A percentile compares a stretch with the other conserved stretches of the same genome.
phyloP scores from a whole-genome alignment of 92 coral and sea anemone species.

The Zoanthus gigantus region DNA sequence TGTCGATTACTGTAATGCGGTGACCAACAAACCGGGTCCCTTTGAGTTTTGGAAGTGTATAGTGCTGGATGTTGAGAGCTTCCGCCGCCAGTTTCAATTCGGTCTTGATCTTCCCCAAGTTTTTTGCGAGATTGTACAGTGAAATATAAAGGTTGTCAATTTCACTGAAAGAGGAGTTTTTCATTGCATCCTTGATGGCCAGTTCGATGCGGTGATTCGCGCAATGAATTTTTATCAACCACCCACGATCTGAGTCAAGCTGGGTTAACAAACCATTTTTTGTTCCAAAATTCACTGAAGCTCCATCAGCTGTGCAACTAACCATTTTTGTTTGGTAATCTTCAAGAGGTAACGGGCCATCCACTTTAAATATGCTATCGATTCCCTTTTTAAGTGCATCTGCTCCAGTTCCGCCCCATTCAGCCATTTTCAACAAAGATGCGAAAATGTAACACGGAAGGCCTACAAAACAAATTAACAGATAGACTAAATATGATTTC shows the following conservation, averaged over 20 bases:
- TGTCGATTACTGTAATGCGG: constrained; percentile 2
- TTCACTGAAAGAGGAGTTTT: background rate
- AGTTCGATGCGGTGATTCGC: constrained; percentile 2
- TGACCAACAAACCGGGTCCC: constrained; percentile 27
- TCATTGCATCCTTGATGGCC: background rate
- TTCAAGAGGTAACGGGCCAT: background rate
- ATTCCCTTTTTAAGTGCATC: background rate
- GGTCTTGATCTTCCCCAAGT: constrained; percentile 21
- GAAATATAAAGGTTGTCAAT: background rate
- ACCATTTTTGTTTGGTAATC: background rate
- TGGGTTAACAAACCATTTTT: constrained; percentile 8
- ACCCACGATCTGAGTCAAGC: constrained; percentile 9
- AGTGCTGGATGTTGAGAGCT: background rate
- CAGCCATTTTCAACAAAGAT: background rate
- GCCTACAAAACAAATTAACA: background rate
- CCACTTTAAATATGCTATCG: background rate
- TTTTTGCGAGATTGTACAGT: background rate
- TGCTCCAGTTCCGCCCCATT: constrained; percentile 14
- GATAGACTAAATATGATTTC: background rate
- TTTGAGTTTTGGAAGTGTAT: constrained; percentile 10
- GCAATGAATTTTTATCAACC: constrained; percentile 4
- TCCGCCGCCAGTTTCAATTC: constrained; percentile 23
- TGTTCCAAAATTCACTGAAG: background rate
- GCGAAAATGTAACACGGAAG: constrained; percentile 12
- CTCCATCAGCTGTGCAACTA: constrained; percentile 1